These are phyloP conservation scores for Sinocyclocheilus maitianheensis DNA, from an alignment of 2,113 vertebrate species.

Conservation along the genomic window DNA sequence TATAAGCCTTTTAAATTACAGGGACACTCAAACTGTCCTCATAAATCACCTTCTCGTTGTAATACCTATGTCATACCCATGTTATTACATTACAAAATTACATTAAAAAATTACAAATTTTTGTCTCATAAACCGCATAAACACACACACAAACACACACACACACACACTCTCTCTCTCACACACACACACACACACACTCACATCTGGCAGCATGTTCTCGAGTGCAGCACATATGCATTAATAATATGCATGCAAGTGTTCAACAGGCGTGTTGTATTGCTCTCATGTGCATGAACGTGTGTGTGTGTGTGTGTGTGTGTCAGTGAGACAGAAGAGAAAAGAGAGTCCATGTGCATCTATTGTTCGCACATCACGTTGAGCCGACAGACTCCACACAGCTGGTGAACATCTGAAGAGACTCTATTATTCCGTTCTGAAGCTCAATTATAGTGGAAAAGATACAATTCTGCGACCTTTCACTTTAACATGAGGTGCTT, in stretches of 20 bases:
- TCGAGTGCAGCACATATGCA: not conserved
- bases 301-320: not conserved
- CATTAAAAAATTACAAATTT: no score
- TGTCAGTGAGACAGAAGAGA: not conserved
- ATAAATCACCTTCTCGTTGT: no score
- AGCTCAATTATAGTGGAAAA: not conserved
- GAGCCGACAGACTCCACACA: not conserved
- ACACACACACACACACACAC: not conserved
- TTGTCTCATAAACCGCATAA: no score
- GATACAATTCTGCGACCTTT: not conserved
- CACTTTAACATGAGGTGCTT: not conserved
- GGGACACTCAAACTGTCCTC: no score
- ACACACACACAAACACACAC: not conserved
- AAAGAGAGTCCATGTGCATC: conserved; percentile 11
- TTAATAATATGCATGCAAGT: no score
- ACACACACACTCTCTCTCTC: not conserved
- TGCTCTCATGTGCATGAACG: not conserved
- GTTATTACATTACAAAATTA: no score
- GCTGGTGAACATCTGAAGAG: not conserved
- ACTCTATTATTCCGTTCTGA: not conserved
- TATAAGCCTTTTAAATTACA: no score
- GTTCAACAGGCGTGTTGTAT: not conserved
- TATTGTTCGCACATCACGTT: conserved; percentile 1
- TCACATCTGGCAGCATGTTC: not conserved
- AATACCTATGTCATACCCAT: no score